Evolutionary conservation across 2,888 invertebrate species (phyloP).

Genomic region (Drosophila mimetica): DNA sequence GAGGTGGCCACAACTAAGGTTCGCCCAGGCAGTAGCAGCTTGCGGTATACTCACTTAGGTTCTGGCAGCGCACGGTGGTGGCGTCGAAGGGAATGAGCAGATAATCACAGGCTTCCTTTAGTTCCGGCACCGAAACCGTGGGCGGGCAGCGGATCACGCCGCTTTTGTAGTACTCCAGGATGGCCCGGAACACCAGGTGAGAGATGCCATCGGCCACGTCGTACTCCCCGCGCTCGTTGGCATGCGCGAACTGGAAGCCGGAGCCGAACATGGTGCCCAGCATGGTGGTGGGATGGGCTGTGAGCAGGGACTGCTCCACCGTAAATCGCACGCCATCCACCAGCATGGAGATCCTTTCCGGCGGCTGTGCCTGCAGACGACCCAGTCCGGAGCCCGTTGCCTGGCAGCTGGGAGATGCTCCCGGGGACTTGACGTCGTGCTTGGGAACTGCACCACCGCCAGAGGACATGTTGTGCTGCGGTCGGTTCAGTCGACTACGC

Average conservation of each 20-base stretch:
- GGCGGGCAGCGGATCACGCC: conserved; percentile 97
- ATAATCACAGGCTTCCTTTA: conserved; percentile 99
- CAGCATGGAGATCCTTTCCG: conserved; percentile 94
- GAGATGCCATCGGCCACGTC: conserved; percentile 99
- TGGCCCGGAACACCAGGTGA: conserved; percentile 96
- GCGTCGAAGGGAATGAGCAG: conserved; percentile 98
- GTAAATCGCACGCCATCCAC: conserved; percentile 98
- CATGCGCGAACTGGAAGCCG: conserved; percentile 94
- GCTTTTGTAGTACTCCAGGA: conserved; percentile 96
- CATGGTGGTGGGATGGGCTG: conserved; percentile 99
- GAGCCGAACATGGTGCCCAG: conserved; percentile 99
- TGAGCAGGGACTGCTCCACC: conserved; percentile 95
- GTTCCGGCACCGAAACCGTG: conserved; percentile 96
- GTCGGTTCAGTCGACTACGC: conserved; percentile 84
- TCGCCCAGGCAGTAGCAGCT: conserved; percentile 18
- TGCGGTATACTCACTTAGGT: conserved; percentile 90
- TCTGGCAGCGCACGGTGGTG: conserved; percentile 97
- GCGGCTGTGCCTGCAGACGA: conserved; percentile 48
- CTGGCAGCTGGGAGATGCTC: conserved; percentile 53
- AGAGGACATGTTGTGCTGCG: conserved; percentile 64
- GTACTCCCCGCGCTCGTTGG: conserved; percentile 98
- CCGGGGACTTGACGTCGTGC: conserved; percentile 62
- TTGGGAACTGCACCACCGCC: conserved; percentile 73
- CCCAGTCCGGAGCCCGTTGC: conserved; percentile 18
- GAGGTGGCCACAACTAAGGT: conserved; percentile 68